A percentile compares a stretch with the other conserved stretches of the same genome.
Conservation (phyloP, 2,113 vertebrate species). For the Ellobius talpinus region DNA sequence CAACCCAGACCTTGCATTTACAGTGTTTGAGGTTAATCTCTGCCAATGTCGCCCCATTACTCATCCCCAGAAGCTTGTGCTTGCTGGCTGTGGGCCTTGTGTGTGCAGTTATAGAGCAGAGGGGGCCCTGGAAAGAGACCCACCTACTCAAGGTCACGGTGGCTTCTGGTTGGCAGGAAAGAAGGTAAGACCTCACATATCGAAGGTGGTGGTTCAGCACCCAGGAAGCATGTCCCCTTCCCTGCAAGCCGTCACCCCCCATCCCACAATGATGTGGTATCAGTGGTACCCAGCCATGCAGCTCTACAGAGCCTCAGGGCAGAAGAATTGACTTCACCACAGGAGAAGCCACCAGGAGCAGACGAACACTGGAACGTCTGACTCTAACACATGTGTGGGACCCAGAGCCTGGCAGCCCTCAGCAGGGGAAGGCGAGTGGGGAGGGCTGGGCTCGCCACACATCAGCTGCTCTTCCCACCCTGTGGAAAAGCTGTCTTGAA, state of each 20-base stretch:
- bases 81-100: not conserved
- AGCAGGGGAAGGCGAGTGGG: not conserved
- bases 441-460: not conserved
- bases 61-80: not conserved
- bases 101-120: not conserved
- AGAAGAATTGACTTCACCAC: slow-evolving; percentile 60
- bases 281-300: not conserved
- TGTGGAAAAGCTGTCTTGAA: slow-evolving; percentile 40
- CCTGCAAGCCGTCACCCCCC: not conserved
- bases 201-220: not conserved
- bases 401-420: slow-evolving; percentile 1
- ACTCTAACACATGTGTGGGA: not conserved
- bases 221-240: not conserved
- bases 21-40: not conserved
- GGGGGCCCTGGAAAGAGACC: not conserved
- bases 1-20: not conserved
- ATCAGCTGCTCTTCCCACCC: not conserved
- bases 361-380: slow-evolving; percentile 59
- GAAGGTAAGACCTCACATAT: not conserved
- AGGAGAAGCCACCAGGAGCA: slow-evolving; percentile 50
- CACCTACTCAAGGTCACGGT: not conserved
- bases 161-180: not conserved
- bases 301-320: slow-evolving; percentile 45
- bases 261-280: not conserved
- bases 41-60: not conserved